Evolutionary conservation across 2,797 vertebrate species (phyloP).

Genomic region (Liasis olivaceus): DNA sequence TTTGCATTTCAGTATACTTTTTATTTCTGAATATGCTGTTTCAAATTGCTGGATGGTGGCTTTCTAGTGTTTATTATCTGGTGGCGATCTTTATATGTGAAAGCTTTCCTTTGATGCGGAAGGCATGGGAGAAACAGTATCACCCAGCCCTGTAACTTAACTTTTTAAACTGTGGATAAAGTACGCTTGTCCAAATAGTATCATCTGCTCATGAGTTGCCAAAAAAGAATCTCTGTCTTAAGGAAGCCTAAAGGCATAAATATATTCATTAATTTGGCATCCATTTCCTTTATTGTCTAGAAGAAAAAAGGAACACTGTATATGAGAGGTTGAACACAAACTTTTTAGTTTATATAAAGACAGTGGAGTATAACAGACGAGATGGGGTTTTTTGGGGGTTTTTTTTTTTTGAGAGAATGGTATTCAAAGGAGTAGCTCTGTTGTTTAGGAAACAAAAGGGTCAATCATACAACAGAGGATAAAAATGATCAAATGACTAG

Average conservation of each 20-base stretch:
- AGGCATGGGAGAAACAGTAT: neutral
- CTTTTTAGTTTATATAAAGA: neutral
- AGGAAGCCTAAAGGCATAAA: constrained; percentile 48
- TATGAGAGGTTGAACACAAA: neutral
- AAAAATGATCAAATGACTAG: constrained; percentile 74
- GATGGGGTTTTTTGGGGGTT: constrained; percentile 39
- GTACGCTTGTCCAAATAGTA: neutral
- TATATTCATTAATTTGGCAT: constrained; percentile 13
- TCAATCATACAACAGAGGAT: constrained; percentile 67
- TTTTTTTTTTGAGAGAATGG: constrained; percentile 16
- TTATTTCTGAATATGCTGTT: constrained; percentile 15
- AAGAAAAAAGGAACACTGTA: constrained; percentile 2
- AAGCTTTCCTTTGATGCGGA: constrained; percentile 20
- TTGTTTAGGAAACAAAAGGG: constrained; percentile 70
- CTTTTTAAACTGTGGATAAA: constrained; percentile 35
- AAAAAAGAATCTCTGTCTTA: constrained; percentile 41
- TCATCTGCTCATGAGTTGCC: constrained; percentile 27
- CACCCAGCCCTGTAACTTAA: neutral
- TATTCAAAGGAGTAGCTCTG: constrained; percentile 73
- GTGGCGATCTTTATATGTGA: constrained; percentile 35
- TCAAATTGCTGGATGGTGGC: constrained; percentile 1
- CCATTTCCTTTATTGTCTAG: constrained; percentile 25
- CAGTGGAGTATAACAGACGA: constrained; percentile 3
- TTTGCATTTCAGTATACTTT: neutral
- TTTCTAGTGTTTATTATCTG: neutral